Evolutionary conservation across 2,888 invertebrate genomes (phyloP).

Genomic region (Drosophila rubida): DNA sequence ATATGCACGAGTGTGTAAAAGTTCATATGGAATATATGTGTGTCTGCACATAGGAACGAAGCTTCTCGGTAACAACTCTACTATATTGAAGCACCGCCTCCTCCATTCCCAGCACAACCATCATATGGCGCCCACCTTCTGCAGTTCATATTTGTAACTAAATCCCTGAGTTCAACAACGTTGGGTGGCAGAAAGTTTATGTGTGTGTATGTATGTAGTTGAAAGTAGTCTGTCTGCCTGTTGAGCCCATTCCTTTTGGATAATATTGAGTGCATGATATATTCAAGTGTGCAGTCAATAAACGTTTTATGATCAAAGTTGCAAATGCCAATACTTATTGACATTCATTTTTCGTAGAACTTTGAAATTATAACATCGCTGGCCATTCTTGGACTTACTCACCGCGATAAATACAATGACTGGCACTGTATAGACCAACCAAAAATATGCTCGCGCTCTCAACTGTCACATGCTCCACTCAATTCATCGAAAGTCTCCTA

Average conservation of each 20-base stretch:
- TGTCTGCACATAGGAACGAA: neutral
- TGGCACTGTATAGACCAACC: neutral
- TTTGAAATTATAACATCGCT: constrained; percentile 13
- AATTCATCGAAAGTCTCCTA: constrained; percentile 40
- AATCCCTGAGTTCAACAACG: constrained; percentile 57
- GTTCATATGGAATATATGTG: constrained; percentile 59
- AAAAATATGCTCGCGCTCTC: constrained; percentile 26
- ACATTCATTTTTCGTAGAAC: constrained; percentile 32
- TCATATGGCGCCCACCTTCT: neutral
- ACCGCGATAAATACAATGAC: neutral
- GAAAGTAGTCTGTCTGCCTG: constrained; percentile 36
- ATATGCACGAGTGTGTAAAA: constrained; percentile 39
- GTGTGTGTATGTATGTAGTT: constrained; percentile 14
- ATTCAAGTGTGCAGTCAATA: constrained; percentile 81
- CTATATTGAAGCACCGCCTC: constrained; percentile 6
- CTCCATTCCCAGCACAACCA: neutral
- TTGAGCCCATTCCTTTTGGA: constrained; percentile 33
- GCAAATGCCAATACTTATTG: constrained; percentile 45
- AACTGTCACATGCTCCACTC: constrained; percentile 13
- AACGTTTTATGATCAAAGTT: constrained; percentile 74
- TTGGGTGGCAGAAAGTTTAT: constrained; percentile 52
- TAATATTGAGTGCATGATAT: constrained; percentile 73
- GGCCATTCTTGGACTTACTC: neutral
- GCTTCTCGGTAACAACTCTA: constrained; percentile 16
- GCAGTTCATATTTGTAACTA: constrained; percentile 58